Conservation (phyloP, 2,113 vertebrate genomes). For the Papio anubis region DNA sequence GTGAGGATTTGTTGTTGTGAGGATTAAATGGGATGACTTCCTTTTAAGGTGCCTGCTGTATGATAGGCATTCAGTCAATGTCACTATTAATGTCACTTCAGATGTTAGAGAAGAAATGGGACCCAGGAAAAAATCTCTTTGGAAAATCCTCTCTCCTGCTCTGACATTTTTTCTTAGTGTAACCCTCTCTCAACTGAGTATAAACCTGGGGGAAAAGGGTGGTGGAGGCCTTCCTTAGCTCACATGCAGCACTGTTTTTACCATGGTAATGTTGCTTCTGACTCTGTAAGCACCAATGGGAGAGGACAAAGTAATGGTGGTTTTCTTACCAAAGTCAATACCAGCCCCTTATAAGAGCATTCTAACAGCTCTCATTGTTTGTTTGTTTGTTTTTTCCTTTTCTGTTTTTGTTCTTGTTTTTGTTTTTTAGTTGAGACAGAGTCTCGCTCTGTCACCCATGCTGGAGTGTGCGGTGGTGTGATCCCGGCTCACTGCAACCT, state of each 20-base stretch:
- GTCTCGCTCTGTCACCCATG: no score
- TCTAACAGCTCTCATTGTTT: constrained; percentile 7
- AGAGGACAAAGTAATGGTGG: neutral
- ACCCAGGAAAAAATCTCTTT: neutral
- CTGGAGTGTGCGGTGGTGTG: no score
- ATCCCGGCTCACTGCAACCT: no score
- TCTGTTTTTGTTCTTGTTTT: neutral
- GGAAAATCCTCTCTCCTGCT: neutral
- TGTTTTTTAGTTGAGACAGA: no score
- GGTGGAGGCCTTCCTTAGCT: neutral
- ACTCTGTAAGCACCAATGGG: neutral
- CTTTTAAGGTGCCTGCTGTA: neutral
- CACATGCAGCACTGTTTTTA: neutral
- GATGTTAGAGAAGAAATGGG: neutral
- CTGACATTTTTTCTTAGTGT: neutral
- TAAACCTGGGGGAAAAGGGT: neutral
- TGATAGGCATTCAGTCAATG: neutral
- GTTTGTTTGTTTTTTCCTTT: no score
- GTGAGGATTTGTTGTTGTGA: neutral
- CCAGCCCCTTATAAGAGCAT: neutral
- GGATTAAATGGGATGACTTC: neutral
- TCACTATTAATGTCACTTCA: neutral
- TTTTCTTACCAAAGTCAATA: neutral
- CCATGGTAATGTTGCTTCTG: neutral
- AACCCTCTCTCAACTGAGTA: neutral